phyloP scores from a whole-genome alignment of 2,113 vertebrate genomes.

The Microcebus murinus region DNA sequence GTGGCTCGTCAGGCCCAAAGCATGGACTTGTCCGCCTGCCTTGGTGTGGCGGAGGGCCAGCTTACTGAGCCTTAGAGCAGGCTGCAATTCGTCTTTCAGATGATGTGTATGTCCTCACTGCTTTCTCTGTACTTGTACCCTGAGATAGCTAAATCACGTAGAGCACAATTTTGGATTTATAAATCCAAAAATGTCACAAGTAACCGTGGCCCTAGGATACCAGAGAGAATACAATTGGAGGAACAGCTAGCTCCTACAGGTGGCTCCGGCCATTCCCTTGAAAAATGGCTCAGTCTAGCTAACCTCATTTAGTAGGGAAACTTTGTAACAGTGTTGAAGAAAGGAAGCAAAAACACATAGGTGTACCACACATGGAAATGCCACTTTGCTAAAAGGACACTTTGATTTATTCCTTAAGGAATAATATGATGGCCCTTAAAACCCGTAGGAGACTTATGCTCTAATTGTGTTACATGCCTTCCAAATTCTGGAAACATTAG shows the following conservation, averaged over 20 bases:
- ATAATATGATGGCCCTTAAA: background rate
- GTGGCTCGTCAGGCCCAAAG: background rate
- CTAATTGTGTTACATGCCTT: background rate
- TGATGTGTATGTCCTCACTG: background rate
- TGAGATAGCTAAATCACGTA: conserved; percentile 22
- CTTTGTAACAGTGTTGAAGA: background rate
- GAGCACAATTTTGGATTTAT: background rate
- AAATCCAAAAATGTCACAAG: conserved; percentile 21
- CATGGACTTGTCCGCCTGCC: background rate
- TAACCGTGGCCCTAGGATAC: background rate
- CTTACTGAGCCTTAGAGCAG: background rate
- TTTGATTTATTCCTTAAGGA: background rate
- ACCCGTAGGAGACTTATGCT: background rate
- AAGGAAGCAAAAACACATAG: background rate
- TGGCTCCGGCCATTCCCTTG: background rate
- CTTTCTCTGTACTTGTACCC: conserved; percentile 21
- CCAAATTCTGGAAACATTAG: background rate
- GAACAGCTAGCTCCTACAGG: background rate
- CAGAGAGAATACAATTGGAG: background rate
- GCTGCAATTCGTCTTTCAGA: conserved; percentile 46
- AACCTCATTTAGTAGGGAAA: background rate
- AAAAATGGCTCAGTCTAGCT: background rate
- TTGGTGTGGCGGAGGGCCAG: conserved; percentile 34
- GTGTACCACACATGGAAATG: background rate
- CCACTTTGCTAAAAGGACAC: background rate